A percentile compares a stretch with the other conserved stretches of the same genome.
phyloP scores from a whole-genome alignment of 2,797 vertebrate species.

The Orestias chungarensis region DNA sequence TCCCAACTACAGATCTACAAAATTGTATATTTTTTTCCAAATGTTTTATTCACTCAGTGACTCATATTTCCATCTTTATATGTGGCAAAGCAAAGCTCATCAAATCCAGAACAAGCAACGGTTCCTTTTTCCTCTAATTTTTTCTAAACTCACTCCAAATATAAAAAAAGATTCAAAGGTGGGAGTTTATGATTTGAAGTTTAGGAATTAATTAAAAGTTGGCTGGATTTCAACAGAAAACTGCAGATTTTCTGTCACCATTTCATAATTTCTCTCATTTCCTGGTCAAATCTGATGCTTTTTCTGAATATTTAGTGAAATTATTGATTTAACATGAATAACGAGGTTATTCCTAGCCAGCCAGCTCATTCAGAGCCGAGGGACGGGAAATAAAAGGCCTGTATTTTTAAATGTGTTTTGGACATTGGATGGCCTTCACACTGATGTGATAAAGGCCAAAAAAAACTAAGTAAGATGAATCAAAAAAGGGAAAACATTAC shows the following conservation, averaged over 20 bases:
- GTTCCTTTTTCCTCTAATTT: not conserved
- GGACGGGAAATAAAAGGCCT: not conserved
- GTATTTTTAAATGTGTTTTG: not conserved
- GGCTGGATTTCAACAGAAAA: not conserved
- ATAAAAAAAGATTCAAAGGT: not conserved
- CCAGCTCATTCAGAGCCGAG: not conserved
- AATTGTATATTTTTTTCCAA: too few relatives aligned
- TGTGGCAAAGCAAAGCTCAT: not conserved
- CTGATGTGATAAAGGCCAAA: not conserved
- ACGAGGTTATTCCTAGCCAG: not conserved
- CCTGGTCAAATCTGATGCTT: not conserved
- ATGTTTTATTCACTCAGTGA: too few relatives aligned
- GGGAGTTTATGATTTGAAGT: not conserved
- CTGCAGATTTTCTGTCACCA: not conserved
- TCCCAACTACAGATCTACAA: not conserved
- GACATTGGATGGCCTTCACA: conserved; percentile 7
- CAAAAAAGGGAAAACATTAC: not conserved
- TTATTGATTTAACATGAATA: not conserved
- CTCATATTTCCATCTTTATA: not conserved
- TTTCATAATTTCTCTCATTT: not conserved
- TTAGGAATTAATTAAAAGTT: not conserved
- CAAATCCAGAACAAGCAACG: not conserved
- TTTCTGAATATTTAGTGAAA: not conserved
- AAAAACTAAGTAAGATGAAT: not conserved
- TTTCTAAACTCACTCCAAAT: not conserved